Evolutionary conservation across 2,113 vertebrate species (phyloP).

Genomic region (Oryzias celebensis): DNA sequence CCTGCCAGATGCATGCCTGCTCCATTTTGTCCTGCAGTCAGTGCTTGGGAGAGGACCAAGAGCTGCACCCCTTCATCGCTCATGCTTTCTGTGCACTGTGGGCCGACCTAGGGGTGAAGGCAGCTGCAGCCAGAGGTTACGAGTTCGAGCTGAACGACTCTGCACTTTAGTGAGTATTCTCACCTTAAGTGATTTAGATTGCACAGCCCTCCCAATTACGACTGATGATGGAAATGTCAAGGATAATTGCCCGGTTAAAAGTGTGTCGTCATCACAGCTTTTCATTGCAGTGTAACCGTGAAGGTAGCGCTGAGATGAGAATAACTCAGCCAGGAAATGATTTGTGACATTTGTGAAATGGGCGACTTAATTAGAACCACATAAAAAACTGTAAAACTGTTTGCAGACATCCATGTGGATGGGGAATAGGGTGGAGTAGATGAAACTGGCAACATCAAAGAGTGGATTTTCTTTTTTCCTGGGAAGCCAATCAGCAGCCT

Average conservation of each 20-base stretch:
- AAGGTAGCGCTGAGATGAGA: constrained; percentile 13
- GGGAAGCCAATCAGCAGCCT: background rate
- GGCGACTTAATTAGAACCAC: constrained; percentile 45
- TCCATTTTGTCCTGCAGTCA: constrained; percentile 74
- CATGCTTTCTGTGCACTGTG: constrained; percentile 75
- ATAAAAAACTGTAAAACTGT: constrained; percentile 7
- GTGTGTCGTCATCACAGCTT: constrained; percentile 5
- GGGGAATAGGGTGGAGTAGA: background rate
- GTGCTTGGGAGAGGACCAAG: constrained; percentile 74
- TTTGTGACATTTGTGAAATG: constrained; percentile 50
- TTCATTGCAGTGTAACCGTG: constrained; percentile 20
- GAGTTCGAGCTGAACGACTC: constrained; percentile 81
- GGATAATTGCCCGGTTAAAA: constrained; percentile 28
- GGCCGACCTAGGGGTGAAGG: constrained; percentile 74
- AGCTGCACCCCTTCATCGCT: constrained; percentile 74
- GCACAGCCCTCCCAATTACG: constrained; percentile 16
- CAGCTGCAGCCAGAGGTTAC: constrained; percentile 69
- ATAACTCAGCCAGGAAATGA: constrained; percentile 37
- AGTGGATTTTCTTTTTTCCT: constrained; percentile 7
- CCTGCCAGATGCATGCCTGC: constrained; percentile 66
- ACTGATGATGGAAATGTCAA: constrained; percentile 37
- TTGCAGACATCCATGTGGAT: constrained; percentile 21
- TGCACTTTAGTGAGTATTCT: constrained; percentile 78
- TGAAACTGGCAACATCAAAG: constrained; percentile 15
- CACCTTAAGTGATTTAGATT: constrained; percentile 6